Base-by-base conservation (phyloP, 1,140 invertebrate species). In the Contarinia nasturtii region DNA sequence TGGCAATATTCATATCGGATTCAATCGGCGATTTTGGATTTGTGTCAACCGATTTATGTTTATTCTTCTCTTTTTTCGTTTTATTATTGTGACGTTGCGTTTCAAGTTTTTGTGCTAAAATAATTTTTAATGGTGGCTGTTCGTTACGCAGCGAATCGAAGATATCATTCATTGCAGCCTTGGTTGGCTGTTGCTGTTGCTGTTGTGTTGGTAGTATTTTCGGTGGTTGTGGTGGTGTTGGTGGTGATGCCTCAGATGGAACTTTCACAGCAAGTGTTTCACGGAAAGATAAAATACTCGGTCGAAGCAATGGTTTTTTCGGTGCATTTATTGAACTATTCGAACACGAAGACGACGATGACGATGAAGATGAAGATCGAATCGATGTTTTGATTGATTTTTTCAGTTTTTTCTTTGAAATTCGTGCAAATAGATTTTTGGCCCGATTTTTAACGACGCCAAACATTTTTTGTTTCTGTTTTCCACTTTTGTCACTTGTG, bases 281-380 rank as follows among this genome's bases (percentile, higher is more conserved):
- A 20, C 17, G n/a, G 41, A 12, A 21, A 12, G 41, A 43, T 43
- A 43, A 15, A 7, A 44, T 44, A 14, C 43, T 44, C 12, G 43
- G 43, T 19, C 43, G 20, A 3, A 44, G 27, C 43, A 44, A 44
- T n/a, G 43, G 43, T 12, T 19, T n/a, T 15, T 44, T 44, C n/a
- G 43, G 20, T n/a, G 17, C 2, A 27, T 12, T n/a, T 12, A 17
- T 2, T 33, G 43, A 15, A 7, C 14, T 38, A n/a, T 38, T 38
- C 4, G 12, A 14, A 14, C 36, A 5, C 36, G 36, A 38, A 3
- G 17, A 38, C 17, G 17, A 38, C 12, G 12, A n/a, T 12, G 36
- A 17, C 12, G 12, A 17, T 38, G 12, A 14, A n/a, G 36, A 14
- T n/a, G 17, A n/a, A 14, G 17, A 38, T 38, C 14, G 4, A 27